Conservation (phyloP, 2,797 vertebrate genomes). For the Leucoraja ocellata region DNA sequence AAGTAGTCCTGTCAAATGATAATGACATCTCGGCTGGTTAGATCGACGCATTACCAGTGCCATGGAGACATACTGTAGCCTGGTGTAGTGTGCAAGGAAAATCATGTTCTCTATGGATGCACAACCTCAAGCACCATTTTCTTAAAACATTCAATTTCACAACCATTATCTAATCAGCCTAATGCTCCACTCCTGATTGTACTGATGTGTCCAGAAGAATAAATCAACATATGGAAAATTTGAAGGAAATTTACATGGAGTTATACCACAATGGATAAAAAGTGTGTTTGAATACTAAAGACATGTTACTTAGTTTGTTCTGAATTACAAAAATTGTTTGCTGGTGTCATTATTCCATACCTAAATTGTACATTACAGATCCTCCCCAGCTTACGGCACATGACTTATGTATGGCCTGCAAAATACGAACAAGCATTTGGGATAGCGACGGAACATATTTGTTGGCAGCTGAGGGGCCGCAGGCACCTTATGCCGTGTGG, state of each 20-base stretch:
- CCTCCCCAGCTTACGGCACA: too few species aligned
- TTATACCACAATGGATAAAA: background rate
- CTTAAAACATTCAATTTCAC: background rate
- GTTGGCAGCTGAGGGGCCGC: too few species aligned
- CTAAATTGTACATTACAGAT: background rate
- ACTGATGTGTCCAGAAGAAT: background rate
- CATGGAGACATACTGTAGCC: background rate
- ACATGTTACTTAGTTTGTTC: too few species aligned
- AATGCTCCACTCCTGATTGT: background rate
- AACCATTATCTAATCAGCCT: background rate
- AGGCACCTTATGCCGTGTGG: too few species aligned
- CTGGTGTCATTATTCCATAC: background rate
- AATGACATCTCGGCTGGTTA: background rate
- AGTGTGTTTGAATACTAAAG: background rate
- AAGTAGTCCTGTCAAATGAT: background rate
- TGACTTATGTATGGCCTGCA: too few species aligned
- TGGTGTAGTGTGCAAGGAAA: background rate
- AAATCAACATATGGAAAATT: background rate
- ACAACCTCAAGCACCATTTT: conserved; percentile 19
- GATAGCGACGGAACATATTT: too few species aligned
- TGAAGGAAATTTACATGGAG: background rate
- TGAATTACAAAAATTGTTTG: too few species aligned
- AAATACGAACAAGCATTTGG: too few species aligned
- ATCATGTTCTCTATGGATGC: background rate
- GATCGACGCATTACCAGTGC: background rate